phyloP scores from a whole-genome alignment of 2,888 invertebrate genomes.

The Rhogogaster chlorosoma region DNA sequence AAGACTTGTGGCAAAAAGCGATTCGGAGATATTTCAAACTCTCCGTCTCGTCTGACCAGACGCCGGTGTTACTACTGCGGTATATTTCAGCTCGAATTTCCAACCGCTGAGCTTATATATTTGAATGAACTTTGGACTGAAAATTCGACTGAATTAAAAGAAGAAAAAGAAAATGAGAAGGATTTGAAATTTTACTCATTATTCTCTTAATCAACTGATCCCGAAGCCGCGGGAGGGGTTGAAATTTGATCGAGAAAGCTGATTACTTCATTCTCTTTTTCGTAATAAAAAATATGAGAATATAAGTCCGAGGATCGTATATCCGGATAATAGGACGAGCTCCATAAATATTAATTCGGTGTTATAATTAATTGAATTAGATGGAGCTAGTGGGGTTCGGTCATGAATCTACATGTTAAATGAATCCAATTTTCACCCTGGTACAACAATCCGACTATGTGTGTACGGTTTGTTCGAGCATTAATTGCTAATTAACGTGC shows the following conservation, averaged over 20 bases:
- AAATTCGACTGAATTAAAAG: neutral
- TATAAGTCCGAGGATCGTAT: neutral
- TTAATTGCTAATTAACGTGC: neutral
- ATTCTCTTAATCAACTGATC: neutral
- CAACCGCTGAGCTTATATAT: neutral
- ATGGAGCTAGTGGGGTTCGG: neutral
- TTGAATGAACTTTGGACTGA: neutral
- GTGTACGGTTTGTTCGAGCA: neutral
- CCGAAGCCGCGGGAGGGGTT: neutral
- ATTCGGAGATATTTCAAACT: neutral
- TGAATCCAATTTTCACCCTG: constrained; percentile 1
- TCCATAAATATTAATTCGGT: neutral
- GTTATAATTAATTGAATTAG: neutral
- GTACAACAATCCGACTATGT: neutral
- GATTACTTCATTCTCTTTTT: neutral
- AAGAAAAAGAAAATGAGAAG: neutral
- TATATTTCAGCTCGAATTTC: neutral
- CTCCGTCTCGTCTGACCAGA: neutral
- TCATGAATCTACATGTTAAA: constrained; percentile 22
- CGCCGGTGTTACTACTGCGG: neutral
- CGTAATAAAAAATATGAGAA: neutral
- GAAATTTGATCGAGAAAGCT: neutral
- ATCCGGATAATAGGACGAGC: neutral
- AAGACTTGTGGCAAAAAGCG: neutral
- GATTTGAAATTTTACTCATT: neutral